These are phyloP conservation scores for Smittia aterrima DNA, from an alignment of 2,888 invertebrate species.

Conservation along the genomic window DNA sequence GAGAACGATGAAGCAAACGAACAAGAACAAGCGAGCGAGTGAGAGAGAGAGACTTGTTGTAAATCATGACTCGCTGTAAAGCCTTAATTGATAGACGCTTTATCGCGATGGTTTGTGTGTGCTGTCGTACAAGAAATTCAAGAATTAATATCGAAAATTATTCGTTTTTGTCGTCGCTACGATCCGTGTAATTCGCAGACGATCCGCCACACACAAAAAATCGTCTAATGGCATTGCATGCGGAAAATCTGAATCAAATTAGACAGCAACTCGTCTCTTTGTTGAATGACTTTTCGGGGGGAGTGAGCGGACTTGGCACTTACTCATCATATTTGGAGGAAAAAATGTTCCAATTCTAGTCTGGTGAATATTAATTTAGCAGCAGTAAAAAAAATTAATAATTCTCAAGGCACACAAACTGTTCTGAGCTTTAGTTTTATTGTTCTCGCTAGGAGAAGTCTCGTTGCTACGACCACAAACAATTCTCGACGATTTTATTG, in stretches of 20 bases:
- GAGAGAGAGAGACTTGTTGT: not conserved
- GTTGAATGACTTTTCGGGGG: too few relatives aligned
- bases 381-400: slow-evolving; percentile 14
- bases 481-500: too few relatives aligned
- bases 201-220: slow-evolving; percentile 6
- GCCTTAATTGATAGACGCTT: not conserved
- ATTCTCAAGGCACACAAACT: not conserved
- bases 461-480: too few relatives aligned
- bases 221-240: slow-evolving; percentile 10
- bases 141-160: slow-evolving; percentile 21
- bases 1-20: not conserved
- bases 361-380: not conserved
- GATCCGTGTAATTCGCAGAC: slow-evolving; percentile 25
- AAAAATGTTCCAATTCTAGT: slow-evolving; percentile 6
- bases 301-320: not conserved
- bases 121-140: not conserved
- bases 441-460: not conserved
- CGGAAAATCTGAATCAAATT: not conserved
- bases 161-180: not conserved
- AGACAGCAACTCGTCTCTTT: slow-evolving; percentile 17
- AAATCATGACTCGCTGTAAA: not conserved
- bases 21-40: not conserved
- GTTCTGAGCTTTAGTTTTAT: not conserved
- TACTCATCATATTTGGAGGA: not conserved
- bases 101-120: not conserved